Evolutionary conservation across 2,888 invertebrate species (phyloP), one percentile per base, ranked within the genome.

Genomic region (Agrochola lychnidis): DNA sequence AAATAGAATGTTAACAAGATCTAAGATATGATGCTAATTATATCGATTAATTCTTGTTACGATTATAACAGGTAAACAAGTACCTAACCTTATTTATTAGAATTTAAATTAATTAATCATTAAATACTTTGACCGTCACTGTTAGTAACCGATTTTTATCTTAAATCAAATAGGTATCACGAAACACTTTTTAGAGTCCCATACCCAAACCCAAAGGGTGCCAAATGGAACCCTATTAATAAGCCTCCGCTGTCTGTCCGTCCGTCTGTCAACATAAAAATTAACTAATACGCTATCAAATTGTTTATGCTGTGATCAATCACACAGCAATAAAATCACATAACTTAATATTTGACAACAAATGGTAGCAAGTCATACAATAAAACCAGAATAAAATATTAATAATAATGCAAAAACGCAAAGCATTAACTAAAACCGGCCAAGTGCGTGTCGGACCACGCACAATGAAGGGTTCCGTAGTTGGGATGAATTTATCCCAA

Each of bases 1-100:
- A 66, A 61, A 56, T 73, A 56, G 59, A 79, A 69, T 70, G 53
- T 70, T 66, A 79, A 59, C 59, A 56, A 66, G 64, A 69, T 74
- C 40, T 69, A 16, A 79, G 69, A 70, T 74, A 48, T 19, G 57
- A 61, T 66, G 22, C 5, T 56, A 70, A 79, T 64, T 66, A 62
- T 66, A 62, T 74, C 7, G 40, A 79, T 70, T 66, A 56, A 67
- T 22, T 53, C n/a, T 66, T 57, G 22, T 36, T 42, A 51, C 42
- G 16, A 53, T 62, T 53, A 67, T 36, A 62, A 62, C 62, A 40
- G 48, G 30, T 53, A 45, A 53, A 62, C 6, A 66, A 42, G 14
- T n/a, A 57, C 1, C 16, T 10, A 45, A 1, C 12, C 1, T 10
- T 51, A 61, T 42, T 40, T 45, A 45, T 16, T 61, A 48, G 12